phyloP scores from a whole-genome alignment of 2,113 vertebrate genomes.

The Neolamprologus caudopunctatus region DNA sequence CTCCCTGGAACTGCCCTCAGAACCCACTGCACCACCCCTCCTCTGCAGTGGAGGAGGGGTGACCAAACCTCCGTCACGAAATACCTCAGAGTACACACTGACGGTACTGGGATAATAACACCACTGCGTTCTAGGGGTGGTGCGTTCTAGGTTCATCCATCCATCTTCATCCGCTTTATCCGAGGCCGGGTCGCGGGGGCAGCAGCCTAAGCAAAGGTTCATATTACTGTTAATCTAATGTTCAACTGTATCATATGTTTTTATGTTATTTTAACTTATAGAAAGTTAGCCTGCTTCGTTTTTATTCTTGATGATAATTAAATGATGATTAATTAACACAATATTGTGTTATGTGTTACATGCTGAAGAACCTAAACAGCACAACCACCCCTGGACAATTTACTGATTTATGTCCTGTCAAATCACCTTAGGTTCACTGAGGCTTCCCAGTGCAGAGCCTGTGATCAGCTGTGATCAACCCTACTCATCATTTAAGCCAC shows the following conservation, averaged over 20 bases:
- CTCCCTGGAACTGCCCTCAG: neutral
- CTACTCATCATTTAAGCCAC: neutral
- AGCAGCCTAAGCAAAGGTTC: too few species aligned
- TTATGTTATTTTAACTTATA: neutral
- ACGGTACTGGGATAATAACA: neutral
- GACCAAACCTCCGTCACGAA: neutral
- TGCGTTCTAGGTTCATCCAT: too few species aligned
- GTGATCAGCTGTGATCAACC: neutral
- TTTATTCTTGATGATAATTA: neutral
- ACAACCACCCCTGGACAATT: rapidly evolving
- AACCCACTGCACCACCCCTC: neutral
- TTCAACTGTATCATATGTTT: neutral
- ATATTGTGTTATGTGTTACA: neutral
- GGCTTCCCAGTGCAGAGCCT: rapidly evolving
- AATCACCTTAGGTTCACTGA: neutral
- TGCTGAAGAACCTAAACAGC: neutral
- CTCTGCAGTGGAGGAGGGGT: neutral
- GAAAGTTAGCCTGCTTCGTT: neutral
- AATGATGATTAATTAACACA: neutral
- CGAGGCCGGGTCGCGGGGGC: too few species aligned
- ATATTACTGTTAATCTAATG: neutral
- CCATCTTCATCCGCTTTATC: too few species aligned
- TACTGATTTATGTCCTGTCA: neutral
- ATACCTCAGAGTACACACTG: neutral
- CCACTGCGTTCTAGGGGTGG: neutral